phyloP scores from a whole-genome alignment of 1,140 invertebrate genomes.

The Trachymyrmex cornetzi region DNA sequence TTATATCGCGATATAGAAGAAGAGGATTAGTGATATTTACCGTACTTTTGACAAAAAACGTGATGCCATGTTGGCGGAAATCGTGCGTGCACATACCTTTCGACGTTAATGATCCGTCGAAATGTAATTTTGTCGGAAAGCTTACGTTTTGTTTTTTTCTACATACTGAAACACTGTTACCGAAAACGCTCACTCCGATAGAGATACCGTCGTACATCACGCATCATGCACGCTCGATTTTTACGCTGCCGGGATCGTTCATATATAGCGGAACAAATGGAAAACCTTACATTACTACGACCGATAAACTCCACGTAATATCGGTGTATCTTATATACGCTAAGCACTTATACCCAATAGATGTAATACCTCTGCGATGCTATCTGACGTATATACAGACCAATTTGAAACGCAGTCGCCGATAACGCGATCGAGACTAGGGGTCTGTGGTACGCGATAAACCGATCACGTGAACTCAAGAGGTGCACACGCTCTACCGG shows the following conservation, averaged over 20 bases:
- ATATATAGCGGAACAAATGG: slow-evolving; percentile 23
- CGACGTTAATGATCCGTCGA: slow-evolving; percentile 23
- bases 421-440: slow-evolving; percentile 68
- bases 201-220: not conserved
- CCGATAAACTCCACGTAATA: slow-evolving; percentile 33
- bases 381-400: slow-evolving; percentile 52
- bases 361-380: slow-evolving; percentile 65
- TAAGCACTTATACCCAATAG: slow-evolving; percentile 71
- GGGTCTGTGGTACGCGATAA: slow-evolving; percentile 59
- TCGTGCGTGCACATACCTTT: not conserved
- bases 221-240: slow-evolving; percentile 23
- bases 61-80: slow-evolving; percentile 22
- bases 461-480: slow-evolving; percentile 74
- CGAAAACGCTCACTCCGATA: slow-evolving; percentile 23
- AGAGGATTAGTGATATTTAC: slow-evolving; percentile 29
- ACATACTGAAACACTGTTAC: not conserved
- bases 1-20: not conserved
- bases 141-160: not conserved
- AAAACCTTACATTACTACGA: slow-evolving; percentile 63
- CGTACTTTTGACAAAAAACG: not conserved
- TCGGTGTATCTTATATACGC: slow-evolving; percentile 56
- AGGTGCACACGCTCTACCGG: slow-evolving; percentile 66
- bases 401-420: slow-evolving; percentile 65
- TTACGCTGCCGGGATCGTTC: slow-evolving; percentile 63
- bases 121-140: slow-evolving; percentile 25